Base-by-base conservation (phyloP, 2,113 vertebrate species). In the Tragelaphus scriptus region DNA sequence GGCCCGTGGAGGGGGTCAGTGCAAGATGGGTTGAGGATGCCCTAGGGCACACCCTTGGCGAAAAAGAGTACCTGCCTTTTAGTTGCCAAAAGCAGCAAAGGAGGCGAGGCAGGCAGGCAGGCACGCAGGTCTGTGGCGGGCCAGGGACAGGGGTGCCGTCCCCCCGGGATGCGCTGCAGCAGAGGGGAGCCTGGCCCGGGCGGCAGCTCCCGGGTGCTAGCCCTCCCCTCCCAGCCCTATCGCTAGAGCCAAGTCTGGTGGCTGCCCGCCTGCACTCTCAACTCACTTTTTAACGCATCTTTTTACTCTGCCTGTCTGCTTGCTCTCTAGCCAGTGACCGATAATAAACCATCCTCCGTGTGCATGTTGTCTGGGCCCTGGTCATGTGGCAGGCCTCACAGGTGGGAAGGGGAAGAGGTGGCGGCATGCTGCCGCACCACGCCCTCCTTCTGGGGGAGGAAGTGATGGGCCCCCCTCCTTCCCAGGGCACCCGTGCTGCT, bases 301-400 rank as follows among this genome's bases (percentile, higher is more conserved):
- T 98, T 97, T 97, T 96, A 98, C 95, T 91, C 93, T 95, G 97
- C 96, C 97, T 93, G 93, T 95, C 95, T 95, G 97, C 96, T 98
- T 87, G 89, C 94, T 97, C n/a, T 95, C 65, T 86, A 85, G 97
- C 95, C 79, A 80, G 63, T 77, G 56, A 94, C 53, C 5, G 96
- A 97, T 40, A 95, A 98, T 96, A 97, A 98, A 98, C 26, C 47
- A 13, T 82, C 47, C 94, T 96, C 92, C 49, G 58, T 58, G 95
- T 91, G 97, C 58, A 28, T 2, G 56, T 12, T 2, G 44, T 47
- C 51, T 56, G 40, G 59, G 68, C 84, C 96, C 68, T 26, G 15
- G 51, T 85, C 7, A 3, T 14, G 10, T 9, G 1, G 0, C 0
- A 1, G n/a, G 4, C 30, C 44, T 53, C 85, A 3, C 1, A 1